A percentile compares a stretch with the other conserved stretches of the same genome.
phyloP scores from a whole-genome alignment of 2,888 invertebrate species.

The Epicampocera succincta region DNA sequence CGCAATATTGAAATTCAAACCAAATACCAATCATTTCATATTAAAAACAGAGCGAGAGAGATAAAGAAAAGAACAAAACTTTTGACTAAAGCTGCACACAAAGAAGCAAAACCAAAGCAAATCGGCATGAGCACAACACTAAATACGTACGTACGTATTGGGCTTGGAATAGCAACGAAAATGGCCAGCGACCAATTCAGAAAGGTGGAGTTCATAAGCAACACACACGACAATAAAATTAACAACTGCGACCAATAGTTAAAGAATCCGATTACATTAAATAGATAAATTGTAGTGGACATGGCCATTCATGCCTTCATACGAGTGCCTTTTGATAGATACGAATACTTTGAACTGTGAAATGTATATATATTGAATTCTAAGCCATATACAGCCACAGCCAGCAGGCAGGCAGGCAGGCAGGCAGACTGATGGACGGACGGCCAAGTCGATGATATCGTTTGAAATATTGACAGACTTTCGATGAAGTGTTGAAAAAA shows the following conservation, averaged over 20 bases:
- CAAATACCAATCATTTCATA: conserved; percentile 66
- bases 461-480: conserved; percentile 66
- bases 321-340: conserved; percentile 8
- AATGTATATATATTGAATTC: conserved; percentile 41
- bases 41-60: conserved; percentile 17
- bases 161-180: conserved; percentile 27
- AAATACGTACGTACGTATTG: conserved; percentile 15
- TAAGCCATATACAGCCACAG: conserved; percentile 11
- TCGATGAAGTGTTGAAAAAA: conserved; percentile 42
- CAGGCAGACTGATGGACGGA: not conserved
- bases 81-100: conserved; percentile 12
- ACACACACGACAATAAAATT: conserved; percentile 29
- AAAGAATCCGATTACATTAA: conserved; percentile 68
- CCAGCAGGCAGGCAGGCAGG: not conserved
- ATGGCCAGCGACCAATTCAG: conserved; percentile 48
- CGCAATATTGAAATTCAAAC: conserved; percentile 68
- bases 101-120: conserved; percentile 4
- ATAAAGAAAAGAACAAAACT: conserved; percentile 33
- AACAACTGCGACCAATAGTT: conserved; percentile 57
- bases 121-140: conserved; percentile 25
- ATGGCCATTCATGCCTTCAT: conserved; percentile 37
- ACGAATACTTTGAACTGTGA: conserved; percentile 34
- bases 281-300: conserved; percentile 63
- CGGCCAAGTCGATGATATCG: conserved; percentile 57
- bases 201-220: conserved; percentile 65